Evolutionary conservation across 2,888 invertebrate genomes (phyloP), one percentile per base, ranked within the genome.

Genomic region (Ditula angustiorana): DNA sequence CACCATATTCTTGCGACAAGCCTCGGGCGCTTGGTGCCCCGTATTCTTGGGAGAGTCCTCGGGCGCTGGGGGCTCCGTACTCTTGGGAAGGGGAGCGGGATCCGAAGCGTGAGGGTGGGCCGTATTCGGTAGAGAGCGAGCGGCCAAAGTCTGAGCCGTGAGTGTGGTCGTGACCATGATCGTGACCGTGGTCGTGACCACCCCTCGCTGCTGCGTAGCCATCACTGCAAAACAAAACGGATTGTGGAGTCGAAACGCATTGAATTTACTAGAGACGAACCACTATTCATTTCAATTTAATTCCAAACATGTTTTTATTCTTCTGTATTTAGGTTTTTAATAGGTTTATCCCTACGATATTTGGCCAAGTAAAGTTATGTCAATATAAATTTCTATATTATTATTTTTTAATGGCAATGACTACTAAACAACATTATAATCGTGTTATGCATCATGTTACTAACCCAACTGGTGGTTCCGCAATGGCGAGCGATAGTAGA

Each of bases 381-480:
- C n/a, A n/a, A n/a, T n/a, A n/a, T n/a, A n/a, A n/a, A n/a, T n/a
- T n/a, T n/a, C n/a, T n/a, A n/a, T n/a, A n/a, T n/a, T n/a, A n/a
- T n/a, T n/a, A n/a, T n/a, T n/a, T n/a, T n/a, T 37, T 5, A 13
- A 16, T 5, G 4, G 1, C 7, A n/a, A n/a, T 30, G 11, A 8
- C 0, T 11, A 1, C 0, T 1, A 1, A 30, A 30, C 30, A 2
- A 30, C 8, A 10, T 30, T 4, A 35, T 13, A 5, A 16, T 37
- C 5, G 16, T 37, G 1, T 1, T 16, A 5, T 28, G 57, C 37
- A 23, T 41, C 19, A 24, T n/a, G 26, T 11, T 2, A 78, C 89
- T 78, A 81, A 90, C 90, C 82, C 82, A 0, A 90, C 80, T 0
- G 90, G 90, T 47, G 90, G 89, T 69, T 90, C 90, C 0, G 89